Evolutionary conservation across 92 coral and sea anemone species (phyloP).

Genomic region (Zoanthus sansibaricus): DNA sequence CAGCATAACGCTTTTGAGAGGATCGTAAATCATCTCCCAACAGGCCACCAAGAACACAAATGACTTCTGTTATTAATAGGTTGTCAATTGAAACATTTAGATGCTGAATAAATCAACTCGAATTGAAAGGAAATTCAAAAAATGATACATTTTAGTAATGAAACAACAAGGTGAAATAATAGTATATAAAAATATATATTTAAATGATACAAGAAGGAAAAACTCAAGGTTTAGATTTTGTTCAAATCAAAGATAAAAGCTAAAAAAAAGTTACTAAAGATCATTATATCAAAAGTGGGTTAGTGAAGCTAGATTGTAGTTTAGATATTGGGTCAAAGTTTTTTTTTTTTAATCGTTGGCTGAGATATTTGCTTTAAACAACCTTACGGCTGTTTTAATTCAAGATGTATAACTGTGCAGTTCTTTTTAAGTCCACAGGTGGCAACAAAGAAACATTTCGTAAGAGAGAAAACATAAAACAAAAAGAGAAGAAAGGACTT

Average conservation of each 20-base stretch:
- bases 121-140: slow-evolving; percentile 11
- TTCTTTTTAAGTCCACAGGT: neutral
- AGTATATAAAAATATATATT: too few species aligned
- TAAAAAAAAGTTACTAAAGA: neutral
- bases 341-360: too few species aligned
- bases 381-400: neutral
- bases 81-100: slow-evolving; percentile 13
- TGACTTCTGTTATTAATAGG: slow-evolving; percentile 12
- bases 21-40: neutral
- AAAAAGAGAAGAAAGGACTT: neutral
- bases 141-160: neutral
- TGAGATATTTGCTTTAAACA: neutral
- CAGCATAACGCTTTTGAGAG: too few species aligned
- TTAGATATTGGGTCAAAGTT: neutral
- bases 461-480: too few species aligned
- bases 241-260: neutral
- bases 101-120: slow-evolving; percentile 28
- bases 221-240: neutral
- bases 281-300: slow-evolving; percentile 17
- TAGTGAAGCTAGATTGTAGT: neutral
- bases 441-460: neutral
- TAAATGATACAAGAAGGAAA: too few species aligned
- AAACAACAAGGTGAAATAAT: slow-evolving; percentile 5
- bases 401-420: neutral
- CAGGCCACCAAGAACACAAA: neutral